Percentiles rank a stretch among this genome's conserved stretches.
phyloP scores from a whole-genome alignment of 2,888 invertebrate genomes.

The Chalcosyrphus nemorum region DNA sequence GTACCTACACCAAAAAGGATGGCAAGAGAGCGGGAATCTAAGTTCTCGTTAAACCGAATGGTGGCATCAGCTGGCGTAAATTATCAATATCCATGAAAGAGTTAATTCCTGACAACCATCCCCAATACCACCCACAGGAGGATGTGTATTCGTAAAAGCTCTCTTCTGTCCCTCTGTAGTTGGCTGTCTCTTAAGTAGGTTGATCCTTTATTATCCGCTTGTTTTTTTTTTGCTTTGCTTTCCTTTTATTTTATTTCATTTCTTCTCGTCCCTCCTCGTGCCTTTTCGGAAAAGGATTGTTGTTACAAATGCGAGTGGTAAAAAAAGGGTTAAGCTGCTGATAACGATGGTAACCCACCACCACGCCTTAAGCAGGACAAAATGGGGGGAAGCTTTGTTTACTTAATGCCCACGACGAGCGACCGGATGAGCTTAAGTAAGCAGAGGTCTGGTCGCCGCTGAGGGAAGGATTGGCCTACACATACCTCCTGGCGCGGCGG shows the following conservation, averaged over 20 bases:
- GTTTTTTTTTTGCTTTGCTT: slow-evolving; percentile 16
- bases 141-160: not conserved
- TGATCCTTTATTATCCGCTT: slow-evolving; percentile 67
- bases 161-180: not conserved
- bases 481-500: not conserved
- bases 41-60: slow-evolving; percentile 39
- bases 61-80: slow-evolving; percentile 66
- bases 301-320: slow-evolving; percentile 57
- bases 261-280: slow-evolving; percentile 13
- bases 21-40: not conserved
- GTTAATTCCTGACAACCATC: slow-evolving; percentile 55
- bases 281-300: slow-evolving; percentile 49
- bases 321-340: slow-evolving; percentile 52
- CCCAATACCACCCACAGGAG: not conserved
- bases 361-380: slow-evolving; percentile 11
- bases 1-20: not conserved
- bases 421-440: slow-evolving; percentile 52
- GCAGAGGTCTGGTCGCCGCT: slow-evolving; percentile 22
- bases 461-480: slow-evolving; percentile 37
- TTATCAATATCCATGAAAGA: slow-evolving; percentile 71
- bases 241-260: too few species aligned
- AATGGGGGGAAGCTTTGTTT: slow-evolving; percentile 9
- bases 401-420: slow-evolving; percentile 59
- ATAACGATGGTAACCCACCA: slow-evolving; percentile 36
- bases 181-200: slow-evolving; percentile 34